A percentile compares a stretch with the other conserved stretches of the same genome.
Conservation (phyloP, 2,797 vertebrate genomes). For the Eulemur albifrons region DNA sequence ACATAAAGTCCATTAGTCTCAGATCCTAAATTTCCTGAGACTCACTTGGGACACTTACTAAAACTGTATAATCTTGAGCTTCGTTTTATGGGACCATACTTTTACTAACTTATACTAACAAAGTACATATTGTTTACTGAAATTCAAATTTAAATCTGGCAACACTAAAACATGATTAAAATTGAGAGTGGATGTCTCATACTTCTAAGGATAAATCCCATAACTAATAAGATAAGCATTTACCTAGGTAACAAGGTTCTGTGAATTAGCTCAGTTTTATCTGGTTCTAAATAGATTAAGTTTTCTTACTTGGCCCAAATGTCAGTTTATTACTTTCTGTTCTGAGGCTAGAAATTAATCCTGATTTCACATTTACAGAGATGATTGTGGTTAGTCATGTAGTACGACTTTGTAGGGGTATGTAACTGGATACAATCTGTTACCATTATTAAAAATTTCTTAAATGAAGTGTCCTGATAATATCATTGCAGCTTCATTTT, state of each 20-base stretch:
- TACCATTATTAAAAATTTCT: background rate
- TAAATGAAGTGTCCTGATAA: background rate
- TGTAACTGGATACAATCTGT: background rate
- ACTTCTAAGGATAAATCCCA: background rate
- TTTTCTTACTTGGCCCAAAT: background rate
- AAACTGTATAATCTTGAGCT: background rate
- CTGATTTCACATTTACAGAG: background rate
- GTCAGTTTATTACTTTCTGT: background rate
- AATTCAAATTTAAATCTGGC: slow-evolving; percentile 14
- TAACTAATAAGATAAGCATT: background rate
- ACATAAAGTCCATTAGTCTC: background rate
- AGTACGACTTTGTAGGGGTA: background rate
- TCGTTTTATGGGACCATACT: background rate
- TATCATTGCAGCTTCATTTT: background rate
- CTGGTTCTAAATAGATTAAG: background rate
- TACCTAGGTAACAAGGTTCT: background rate
- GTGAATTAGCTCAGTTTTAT: background rate
- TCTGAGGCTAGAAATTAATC: background rate
- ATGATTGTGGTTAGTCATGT: background rate
- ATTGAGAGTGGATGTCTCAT: background rate
- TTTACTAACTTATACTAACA: background rate
- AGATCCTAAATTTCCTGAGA: background rate
- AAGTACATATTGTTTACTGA: background rate
- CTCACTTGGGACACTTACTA: background rate
- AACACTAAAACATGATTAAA: background rate